Conservation (phyloP, 2,888 invertebrate genomes). For the Macaria liturata region DNA sequence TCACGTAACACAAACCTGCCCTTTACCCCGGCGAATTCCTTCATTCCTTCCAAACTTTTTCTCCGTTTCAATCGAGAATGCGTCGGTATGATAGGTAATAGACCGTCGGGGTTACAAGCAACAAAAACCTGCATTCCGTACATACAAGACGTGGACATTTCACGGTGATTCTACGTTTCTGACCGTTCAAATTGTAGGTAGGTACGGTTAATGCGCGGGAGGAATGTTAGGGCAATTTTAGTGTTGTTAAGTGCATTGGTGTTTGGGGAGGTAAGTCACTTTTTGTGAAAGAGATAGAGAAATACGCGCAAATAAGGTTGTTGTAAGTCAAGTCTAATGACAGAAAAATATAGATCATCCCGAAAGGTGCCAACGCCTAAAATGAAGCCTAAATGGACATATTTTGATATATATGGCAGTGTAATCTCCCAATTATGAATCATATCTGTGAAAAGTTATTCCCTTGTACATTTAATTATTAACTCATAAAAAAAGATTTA, state of each 20-base stretch:
- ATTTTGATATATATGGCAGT: background rate
- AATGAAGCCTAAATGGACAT: background rate
- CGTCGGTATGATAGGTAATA: constrained; percentile 47
- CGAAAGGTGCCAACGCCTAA: background rate
- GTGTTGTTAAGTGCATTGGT: too few species aligned
- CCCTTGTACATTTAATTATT: too few species aligned
- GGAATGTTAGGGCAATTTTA: constrained; percentile 4
- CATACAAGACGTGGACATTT: constrained; percentile 64
- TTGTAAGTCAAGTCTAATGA: too few species aligned
- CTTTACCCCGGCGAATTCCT: constrained; percentile 17
- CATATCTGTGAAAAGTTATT: too few species aligned
- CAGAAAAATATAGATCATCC: too few species aligned
- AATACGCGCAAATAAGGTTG: too few species aligned
- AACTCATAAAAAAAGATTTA: too few species aligned
- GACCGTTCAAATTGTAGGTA: constrained; percentile 65
- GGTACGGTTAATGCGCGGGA: constrained; percentile 24
- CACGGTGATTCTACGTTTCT: constrained; percentile 57
- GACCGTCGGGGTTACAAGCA: constrained; percentile 30
- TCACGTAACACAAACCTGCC: background rate
- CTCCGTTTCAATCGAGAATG: constrained; percentile 60
- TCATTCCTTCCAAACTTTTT: constrained; percentile 38
- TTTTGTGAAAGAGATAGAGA: too few species aligned
- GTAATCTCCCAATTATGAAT: too few species aligned
- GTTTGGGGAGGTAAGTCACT: too few species aligned
- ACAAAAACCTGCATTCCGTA: constrained; percentile 72